Conservation (phyloP, 2,797 vertebrate species). For the Poeciliopsis turneri region DNA sequence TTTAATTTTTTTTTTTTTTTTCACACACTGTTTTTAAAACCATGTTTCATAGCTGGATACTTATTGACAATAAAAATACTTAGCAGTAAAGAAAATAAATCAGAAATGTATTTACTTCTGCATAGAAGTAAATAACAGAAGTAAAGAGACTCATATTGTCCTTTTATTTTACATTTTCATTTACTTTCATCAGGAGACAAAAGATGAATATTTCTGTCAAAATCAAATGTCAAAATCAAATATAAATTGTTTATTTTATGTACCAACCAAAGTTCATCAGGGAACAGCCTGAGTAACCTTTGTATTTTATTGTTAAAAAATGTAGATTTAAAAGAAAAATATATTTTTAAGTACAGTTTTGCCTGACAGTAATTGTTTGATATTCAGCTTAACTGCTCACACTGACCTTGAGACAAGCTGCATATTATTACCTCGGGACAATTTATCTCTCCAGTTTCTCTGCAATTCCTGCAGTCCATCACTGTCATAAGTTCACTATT, state of each 20-base stretch:
- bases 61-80: not conserved
- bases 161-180: not conserved
- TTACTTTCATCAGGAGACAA: not conserved
- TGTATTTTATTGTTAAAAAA: not conserved
- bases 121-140: not conserved
- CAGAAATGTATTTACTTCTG: not conserved
- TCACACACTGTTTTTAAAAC: not conserved
- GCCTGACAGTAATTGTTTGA: slow-evolving; percentile 36
- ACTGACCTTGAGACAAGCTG: slow-evolving; percentile 72
- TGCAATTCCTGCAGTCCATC: slow-evolving; percentile 79
- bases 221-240: not conserved
- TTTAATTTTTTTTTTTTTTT: not conserved
- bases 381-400: slow-evolving; percentile 28
- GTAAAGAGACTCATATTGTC: too few relatives aligned
- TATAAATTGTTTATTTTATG: not conserved
- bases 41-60: not conserved
- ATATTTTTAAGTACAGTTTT: not conserved
- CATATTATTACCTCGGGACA: slow-evolving; percentile 63
- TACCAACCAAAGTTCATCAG: not conserved
- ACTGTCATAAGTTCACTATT: slow-evolving; percentile 82
- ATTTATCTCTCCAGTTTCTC: slow-evolving; percentile 80
- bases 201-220: not conserved
- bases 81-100: not conserved
- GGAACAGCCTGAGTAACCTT: not conserved
- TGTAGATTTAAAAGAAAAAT: not conserved